Evolutionary conservation across 1,140 invertebrate genomes (phyloP), one percentile per base, ranked within the genome.

Genomic region (Leptonema lineaticorne): DNA sequence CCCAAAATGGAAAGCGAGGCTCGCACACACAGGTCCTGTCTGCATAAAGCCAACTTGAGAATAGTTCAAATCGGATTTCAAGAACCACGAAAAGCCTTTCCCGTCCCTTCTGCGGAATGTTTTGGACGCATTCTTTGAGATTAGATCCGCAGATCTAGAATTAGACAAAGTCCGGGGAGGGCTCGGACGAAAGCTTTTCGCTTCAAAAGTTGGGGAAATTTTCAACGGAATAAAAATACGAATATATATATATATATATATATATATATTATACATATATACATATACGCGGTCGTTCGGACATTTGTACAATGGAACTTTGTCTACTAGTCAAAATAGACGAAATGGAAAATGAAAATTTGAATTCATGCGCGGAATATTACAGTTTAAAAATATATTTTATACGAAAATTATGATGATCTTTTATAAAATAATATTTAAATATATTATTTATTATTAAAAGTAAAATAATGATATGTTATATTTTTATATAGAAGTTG

Each of bases 1-100:
- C 16, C 11, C 11, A 33, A 11, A 33, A 6, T 41, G 16, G 37
- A 41, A 16, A 14, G 37, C 9, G 37, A 9, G 9, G 11, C 37
- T 41, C 37, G 58, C 18, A 16, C 67, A 58, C 4, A 60, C 37
- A 58, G 58, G 67, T 59, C 58, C 63, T 68, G 67, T 45, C 57
- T 68, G 28, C 67, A 33, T 26, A 45, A 63, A 68, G 45, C 56
- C 46, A 56, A 67, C 59, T 63, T 26, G 66, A 58, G 41, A 24
- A 29, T n/a, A 45, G 66, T 26, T 22, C 20, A 53, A 24, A 24
- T 53, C 50, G 50, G 8, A 24, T 53, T 28, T n/a, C 30, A 46
- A 16, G 57, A n/a, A 27, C 18, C 22, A 26, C 50, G 8, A 24
- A 2, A 24, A 53, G 50, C 22, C 18, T 33, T 18, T 20, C 27